These are phyloP conservation scores for Aleiodes testaceus DNA, from an alignment of 2,888 invertebrate species.

Conservation along the genomic window DNA sequence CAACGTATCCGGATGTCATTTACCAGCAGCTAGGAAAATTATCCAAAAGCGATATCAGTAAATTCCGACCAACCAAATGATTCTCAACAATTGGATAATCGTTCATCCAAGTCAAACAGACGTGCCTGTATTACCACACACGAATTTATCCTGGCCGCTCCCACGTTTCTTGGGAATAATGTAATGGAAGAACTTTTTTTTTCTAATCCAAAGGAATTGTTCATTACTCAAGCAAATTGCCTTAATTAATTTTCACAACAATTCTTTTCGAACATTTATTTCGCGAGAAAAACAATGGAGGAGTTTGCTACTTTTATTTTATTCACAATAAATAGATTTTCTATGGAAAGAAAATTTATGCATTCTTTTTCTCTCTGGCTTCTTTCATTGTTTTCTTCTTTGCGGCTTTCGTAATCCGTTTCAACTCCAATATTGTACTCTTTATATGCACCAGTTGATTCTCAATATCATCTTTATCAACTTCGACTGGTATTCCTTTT, in stretches of 20 bases:
- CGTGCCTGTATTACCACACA: constrained; percentile 16
- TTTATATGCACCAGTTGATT: constrained; percentile 79
- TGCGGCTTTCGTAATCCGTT: constrained; percentile 73
- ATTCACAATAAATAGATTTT: background rate
- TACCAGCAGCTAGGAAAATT: constrained; percentile 75
- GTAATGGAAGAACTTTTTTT: constrained; percentile 24
- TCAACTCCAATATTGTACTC: constrained; percentile 76
- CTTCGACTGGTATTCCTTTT: constrained; percentile 71
- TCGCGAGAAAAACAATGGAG: background rate
- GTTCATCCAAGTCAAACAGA: background rate
- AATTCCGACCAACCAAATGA: constrained; percentile 17
- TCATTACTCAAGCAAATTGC: constrained; percentile 25
- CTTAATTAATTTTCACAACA: constrained; percentile 27
- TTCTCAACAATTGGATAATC: constrained; percentile 10
- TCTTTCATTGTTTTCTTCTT: constrained; percentile 66
- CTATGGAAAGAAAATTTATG: background rate
- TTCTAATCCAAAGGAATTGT: constrained; percentile 15
- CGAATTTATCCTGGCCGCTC: constrained; percentile 25
- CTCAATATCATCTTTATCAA: constrained; percentile 76
- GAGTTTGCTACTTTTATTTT: background rate
- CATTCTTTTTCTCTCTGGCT: constrained; percentile 16
- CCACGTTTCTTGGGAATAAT: constrained; percentile 40
- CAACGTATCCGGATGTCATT: constrained; percentile 74
- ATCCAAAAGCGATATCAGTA: constrained; percentile 74
- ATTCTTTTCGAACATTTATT: background rate